A percentile compares a stretch with the other conserved stretches of the same genome.
These are phyloP conservation scores for Apoda limacodes DNA, from an alignment of 2,888 invertebrate genomes.

Conservation along the genomic window DNA sequence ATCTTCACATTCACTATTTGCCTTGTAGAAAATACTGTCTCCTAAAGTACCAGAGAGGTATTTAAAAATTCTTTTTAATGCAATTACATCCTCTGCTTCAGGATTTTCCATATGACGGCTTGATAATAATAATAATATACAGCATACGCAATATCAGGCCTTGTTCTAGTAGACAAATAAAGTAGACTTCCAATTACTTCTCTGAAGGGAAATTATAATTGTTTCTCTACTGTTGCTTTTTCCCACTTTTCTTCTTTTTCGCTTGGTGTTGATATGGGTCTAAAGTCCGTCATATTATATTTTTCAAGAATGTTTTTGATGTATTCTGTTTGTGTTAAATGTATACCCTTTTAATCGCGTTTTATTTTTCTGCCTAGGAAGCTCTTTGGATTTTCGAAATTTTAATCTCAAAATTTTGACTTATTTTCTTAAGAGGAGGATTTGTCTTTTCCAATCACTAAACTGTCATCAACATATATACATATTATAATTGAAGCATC, in stretches of 20 bases:
- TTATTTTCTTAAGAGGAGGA: neutral
- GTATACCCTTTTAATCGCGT: neutral
- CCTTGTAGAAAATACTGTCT: neutral
- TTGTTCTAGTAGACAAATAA: neutral
- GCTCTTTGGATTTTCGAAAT: neutral
- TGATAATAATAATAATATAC: neutral
- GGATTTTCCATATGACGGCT: neutral
- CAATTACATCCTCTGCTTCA: neutral
- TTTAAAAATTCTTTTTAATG: neutral
- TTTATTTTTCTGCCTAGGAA: neutral
- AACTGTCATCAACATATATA: neutral
- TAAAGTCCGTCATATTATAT: neutral
- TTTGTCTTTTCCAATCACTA: neutral
- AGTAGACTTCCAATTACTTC: neutral
- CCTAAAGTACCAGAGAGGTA: neutral
- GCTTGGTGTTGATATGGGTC: neutral
- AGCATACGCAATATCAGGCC: neutral
- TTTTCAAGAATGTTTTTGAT: neutral
- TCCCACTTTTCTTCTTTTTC: neutral
- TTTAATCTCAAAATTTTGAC: neutral
- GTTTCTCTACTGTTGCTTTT: neutral
- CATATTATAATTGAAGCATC: neutral
- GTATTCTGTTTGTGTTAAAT: neutral
- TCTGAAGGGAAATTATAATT: neutral
- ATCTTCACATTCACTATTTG: neutral